phyloP scores from a whole-genome alignment of 2,113 vertebrate genomes.

The Riparia riparia region DNA sequence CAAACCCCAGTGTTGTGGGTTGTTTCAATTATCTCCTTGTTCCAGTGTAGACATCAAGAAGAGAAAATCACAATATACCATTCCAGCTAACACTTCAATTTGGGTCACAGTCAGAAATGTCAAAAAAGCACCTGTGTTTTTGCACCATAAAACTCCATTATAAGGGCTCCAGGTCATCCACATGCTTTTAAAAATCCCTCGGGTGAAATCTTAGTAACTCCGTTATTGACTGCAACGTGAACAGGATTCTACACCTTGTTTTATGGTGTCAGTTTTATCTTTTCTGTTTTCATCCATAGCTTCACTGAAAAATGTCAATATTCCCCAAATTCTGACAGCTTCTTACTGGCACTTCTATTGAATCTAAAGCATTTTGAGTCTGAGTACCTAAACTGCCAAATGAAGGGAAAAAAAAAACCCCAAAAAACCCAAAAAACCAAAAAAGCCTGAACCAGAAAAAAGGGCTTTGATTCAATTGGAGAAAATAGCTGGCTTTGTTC shows the following conservation, averaged over 20 bases:
- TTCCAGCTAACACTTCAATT: background rate
- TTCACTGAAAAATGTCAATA: slow-evolving; percentile 36
- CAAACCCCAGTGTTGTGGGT: background rate
- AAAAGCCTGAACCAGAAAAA: background rate
- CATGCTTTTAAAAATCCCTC: slow-evolving; percentile 30
- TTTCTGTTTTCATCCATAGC: slow-evolving; percentile 1
- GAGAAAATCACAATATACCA: background rate
- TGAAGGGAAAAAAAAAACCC: background rate
- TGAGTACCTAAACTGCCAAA: background rate
- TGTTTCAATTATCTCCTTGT: background rate
- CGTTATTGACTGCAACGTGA: background rate
- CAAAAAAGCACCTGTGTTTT: background rate
- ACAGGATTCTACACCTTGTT: slow-evolving; percentile 8
- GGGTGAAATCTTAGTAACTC: background rate
- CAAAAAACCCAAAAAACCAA: fast-evolving
- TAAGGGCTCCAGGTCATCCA: background rate
- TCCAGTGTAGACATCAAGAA: background rate
- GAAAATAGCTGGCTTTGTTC: slow-evolving; percentile 3
- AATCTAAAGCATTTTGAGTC: slow-evolving; percentile 3
- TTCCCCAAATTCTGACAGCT: background rate
- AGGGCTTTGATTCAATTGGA: background rate
- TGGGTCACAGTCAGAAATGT: background rate
- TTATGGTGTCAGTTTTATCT: background rate
- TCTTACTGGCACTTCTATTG: background rate
- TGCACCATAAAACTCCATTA: background rate